Evolutionary conservation across 1,140 invertebrate species (phyloP).

Genomic region (Sitodiplosis mosellana): DNA sequence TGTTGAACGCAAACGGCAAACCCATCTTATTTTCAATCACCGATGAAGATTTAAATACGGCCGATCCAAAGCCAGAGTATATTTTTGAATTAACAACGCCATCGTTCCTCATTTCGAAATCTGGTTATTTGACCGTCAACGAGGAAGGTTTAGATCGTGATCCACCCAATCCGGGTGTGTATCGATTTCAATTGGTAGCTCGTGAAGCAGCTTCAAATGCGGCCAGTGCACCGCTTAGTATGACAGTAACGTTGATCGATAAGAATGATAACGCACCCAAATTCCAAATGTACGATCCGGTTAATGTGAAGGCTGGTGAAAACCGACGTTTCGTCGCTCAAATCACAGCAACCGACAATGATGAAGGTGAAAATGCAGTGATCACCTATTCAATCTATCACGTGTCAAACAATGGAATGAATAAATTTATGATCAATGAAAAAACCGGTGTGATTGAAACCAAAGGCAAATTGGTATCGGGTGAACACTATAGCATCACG

Average conservation of each 20-base stretch:
- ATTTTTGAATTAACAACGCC: constrained; percentile 67
- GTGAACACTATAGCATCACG: constrained; percentile 75
- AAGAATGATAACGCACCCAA: constrained; percentile 72
- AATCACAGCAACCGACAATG: constrained; percentile 67
- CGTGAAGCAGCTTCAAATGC: constrained; percentile 56
- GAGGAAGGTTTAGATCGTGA: constrained; percentile 72
- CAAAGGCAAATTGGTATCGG: constrained; percentile 58
- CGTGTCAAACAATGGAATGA: constrained; percentile 72
- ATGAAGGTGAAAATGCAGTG: constrained; percentile 63
- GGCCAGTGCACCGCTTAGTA: constrained; percentile 58
- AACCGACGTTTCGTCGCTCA: constrained; percentile 53
- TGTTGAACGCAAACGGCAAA: constrained; percentile 42
- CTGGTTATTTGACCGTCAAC: constrained; percentile 55
- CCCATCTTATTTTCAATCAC: constrained; percentile 54
- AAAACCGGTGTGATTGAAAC: constrained; percentile 56
- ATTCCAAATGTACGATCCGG: constrained; percentile 52
- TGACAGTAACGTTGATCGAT: constrained; percentile 59
- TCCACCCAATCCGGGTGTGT: constrained; percentile 65
- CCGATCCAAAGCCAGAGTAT: constrained; percentile 55
- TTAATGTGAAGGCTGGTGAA: constrained; percentile 65
- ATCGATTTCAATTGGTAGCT: constrained; percentile 60
- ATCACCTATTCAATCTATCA: constrained; percentile 72
- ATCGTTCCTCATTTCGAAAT: constrained; percentile 59
- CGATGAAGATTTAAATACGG: constrained; percentile 64
- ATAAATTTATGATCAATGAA: constrained; percentile 71